Base-by-base conservation (phyloP, 2,888 invertebrate species). In the Matsumyia berberina region DNA sequence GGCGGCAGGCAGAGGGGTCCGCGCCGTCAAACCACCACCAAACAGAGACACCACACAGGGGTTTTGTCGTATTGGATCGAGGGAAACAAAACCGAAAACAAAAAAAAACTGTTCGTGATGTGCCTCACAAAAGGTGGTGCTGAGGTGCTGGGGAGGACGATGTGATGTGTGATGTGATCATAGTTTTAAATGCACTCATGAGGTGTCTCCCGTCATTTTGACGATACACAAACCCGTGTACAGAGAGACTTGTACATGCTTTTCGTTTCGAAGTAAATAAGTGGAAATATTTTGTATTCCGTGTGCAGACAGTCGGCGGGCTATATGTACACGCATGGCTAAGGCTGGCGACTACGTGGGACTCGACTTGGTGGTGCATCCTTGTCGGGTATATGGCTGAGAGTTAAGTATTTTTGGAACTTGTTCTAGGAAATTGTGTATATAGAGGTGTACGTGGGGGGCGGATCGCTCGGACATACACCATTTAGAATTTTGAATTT, bases 111-210 rank as follows among this genome's bases (percentile, higher is more conserved):
- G 24, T 24, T 80, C 85, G 85, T 85, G 85, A 85, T 80, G 55
- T 85, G 80, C 80, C 76, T 85, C 85, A 55, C 62, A 80, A 85
- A 72, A 85, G 85, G 70, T 80, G 76, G 24, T 24, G 24, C 2
- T 24, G 24, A 24, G 24, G 24, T n/a, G n/a, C n/a, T n/a, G n/a
- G 4, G 24, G 4, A 85, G 76, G 85, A 72, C 82, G 58, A 82
- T 70, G 78, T 53, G 24, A 24, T 24, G 69, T 74, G 64, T 73
- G 83, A 85, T 85, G 85, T 80, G 85, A 79, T 85, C 85, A 85
- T 80, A 85, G 85, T 85, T 80, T 85, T 80, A 76, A 85, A 85
- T 85, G 85, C 85, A 80, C 85, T 85, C 85, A 72, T 80, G 85
- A 85, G 80, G 85, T 80, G 85, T 76, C 79, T 78, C 70, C n/a